Evolutionary conservation across 2,888 invertebrate species (phyloP), one percentile per base, ranked within the genome.

Genomic region (Branchinecta sandiegonensis): DNA sequence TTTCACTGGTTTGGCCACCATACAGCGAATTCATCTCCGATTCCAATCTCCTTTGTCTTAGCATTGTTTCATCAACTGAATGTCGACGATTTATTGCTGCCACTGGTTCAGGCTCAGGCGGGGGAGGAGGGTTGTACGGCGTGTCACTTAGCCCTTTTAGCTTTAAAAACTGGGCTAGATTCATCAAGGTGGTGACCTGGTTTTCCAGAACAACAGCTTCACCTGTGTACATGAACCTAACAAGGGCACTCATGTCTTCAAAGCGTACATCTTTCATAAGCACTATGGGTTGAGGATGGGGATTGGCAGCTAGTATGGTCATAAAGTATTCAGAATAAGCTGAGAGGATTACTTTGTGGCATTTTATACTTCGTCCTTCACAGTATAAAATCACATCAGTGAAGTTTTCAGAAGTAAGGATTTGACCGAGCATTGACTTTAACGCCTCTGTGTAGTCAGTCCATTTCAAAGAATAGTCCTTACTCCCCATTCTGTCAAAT

Each of bases 341-440:
- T 56, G 56, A 14, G 17, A 56, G 56, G n/a, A 56, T 56, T 56
- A 56, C 56, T 56, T 56, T 56, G 17, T 56, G 56, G 17, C 56
- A 56, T 56, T 56, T 56, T 7, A 56, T 56, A 17, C 56, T 56
- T 56, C 17, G n/a, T n/a, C 56, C 56, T 56, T 56, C 56, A 56
- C 56, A 56, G 17, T 56, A 56, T 8, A 56, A 17, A 14, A 56
- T 56, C 14, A 56, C 56, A 56, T 56, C 56, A 14, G 56, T 56
- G 17, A 56, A 56, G 10, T 17, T 56, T 9, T 56, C 56, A 14
- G 56, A 14, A 56, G 56, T 14, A 10, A 56, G 56, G 17, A 56
- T 56, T 56, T 56, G 56, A 56, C 56, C 56, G n/a, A 56, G 56
- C 56, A 56, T 56, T n/a, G 56, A 56, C 10, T 56, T 56, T n/a